These are phyloP conservation scores for Oscheius sp. DNA, from an alignment of 2,888 invertebrate species.

Conservation along the genomic window DNA sequence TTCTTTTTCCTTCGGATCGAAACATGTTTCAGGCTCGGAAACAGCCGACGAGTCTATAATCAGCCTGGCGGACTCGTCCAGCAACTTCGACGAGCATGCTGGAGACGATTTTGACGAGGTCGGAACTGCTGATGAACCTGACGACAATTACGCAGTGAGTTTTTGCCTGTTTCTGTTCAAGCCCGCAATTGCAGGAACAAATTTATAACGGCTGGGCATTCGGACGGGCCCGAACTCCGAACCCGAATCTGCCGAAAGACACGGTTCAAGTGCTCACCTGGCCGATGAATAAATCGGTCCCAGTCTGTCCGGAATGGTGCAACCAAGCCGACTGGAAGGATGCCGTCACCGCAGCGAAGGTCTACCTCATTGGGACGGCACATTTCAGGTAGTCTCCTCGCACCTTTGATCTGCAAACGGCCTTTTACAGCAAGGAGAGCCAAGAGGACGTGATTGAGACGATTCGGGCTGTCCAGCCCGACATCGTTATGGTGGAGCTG, in stretches of 20 bases:
- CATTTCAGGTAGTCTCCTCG: conserved; percentile 81
- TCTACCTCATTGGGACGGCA: conserved; percentile 94
- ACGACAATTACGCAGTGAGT: not conserved
- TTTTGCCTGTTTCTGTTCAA: not conserved
- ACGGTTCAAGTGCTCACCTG: conserved; percentile 63
- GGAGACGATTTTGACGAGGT: conserved; percentile 52
- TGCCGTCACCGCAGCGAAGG: conserved; percentile 53
- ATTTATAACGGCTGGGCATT: conserved; percentile 47
- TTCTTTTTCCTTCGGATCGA: not conserved
- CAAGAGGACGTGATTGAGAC: conserved; percentile 94
- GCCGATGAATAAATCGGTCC: conserved; percentile 57
- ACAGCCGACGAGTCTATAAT: conserved; percentile 67
- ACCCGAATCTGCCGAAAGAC: conserved; percentile 41
- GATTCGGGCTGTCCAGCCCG: conserved; percentile 79
- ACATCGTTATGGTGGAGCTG: conserved; percentile 92
- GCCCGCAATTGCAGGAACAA: conserved; percentile 2
- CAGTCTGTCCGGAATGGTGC: conserved; percentile 49
- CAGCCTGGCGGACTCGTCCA: conserved; percentile 69
- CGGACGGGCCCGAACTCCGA: conserved; percentile 35
- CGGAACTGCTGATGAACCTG: conserved; percentile 30
- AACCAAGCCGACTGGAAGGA: conserved; percentile 56
- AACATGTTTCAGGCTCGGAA: conserved; percentile 43
- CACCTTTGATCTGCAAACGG: too few species aligned
- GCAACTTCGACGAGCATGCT: conserved; percentile 67
- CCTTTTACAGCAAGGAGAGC: conserved; percentile 83